Evolutionary conservation across 2,113 vertebrate genomes (phyloP).

Genomic region (Pseudolaguvia tuberculata): DNA sequence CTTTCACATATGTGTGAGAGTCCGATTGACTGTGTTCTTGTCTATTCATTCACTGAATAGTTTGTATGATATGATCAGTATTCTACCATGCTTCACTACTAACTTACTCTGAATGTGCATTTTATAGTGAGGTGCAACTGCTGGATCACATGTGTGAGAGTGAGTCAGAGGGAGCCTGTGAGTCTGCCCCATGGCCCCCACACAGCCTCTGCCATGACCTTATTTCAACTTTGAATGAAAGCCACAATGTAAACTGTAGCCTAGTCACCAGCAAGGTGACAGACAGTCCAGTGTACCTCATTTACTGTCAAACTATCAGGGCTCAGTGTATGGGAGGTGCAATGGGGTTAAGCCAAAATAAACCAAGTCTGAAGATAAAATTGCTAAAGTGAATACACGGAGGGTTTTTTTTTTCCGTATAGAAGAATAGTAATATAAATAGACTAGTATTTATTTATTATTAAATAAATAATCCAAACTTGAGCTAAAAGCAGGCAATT

Average conservation of each 20-base stretch:
- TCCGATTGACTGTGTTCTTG: slow-evolving; percentile 17
- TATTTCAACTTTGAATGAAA: slow-evolving; percentile 22
- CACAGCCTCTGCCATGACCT: background rate
- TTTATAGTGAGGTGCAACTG: slow-evolving; percentile 30
- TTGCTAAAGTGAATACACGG: background rate
- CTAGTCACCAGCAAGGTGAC: slow-evolving; percentile 15
- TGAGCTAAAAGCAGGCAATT: background rate
- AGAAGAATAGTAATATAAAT: too few species aligned
- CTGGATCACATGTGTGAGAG: slow-evolving; percentile 39
- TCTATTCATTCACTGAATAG: slow-evolving; percentile 31
- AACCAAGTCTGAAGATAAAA: slow-evolving; percentile 1
- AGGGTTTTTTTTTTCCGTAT: too few species aligned
- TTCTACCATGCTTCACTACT: background rate
- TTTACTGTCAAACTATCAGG: background rate
- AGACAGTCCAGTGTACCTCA: slow-evolving; percentile 11
- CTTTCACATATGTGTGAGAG: slow-evolving; percentile 4
- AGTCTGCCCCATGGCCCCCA: slow-evolving; percentile 17
- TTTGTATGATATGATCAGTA: slow-evolving; percentile 34
- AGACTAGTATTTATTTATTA: too few species aligned
- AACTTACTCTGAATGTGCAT: slow-evolving; percentile 31
- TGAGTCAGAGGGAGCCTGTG: slow-evolving; percentile 40
- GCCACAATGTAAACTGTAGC: slow-evolving; percentile 17
- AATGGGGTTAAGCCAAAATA: background rate
- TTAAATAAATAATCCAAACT: background rate
- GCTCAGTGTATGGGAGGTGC: slow-evolving; percentile 1